phyloP scores from a whole-genome alignment of 1,140 invertebrate species.

The Leguminivora glycinivorella region DNA sequence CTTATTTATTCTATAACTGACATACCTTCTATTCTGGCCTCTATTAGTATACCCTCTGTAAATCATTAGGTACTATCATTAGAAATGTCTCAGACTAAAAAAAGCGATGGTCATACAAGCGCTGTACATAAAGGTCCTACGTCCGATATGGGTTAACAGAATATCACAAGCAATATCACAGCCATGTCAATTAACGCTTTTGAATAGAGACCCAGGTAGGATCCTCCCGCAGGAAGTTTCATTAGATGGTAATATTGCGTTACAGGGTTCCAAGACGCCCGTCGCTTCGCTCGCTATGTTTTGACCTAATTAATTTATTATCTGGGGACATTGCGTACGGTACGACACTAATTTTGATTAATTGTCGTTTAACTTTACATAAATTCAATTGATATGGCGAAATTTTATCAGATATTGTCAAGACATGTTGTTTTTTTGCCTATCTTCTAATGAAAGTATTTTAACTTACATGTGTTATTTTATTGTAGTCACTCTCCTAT shows the following conservation, averaged over 20 bases:
- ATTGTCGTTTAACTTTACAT: constrained; percentile 39
- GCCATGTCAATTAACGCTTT: constrained; percentile 14
- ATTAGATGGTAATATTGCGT: constrained; percentile 64
- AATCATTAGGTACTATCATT: too few species aligned
- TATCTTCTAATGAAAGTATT: too few species aligned
- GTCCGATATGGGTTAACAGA: neutral
- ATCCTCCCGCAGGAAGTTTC: constrained; percentile 54
- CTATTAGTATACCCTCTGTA: too few species aligned
- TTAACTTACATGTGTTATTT: too few species aligned
- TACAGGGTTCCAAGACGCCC: constrained; percentile 59
- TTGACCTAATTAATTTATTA: constrained; percentile 71
- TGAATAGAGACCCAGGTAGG: constrained; percentile 21
- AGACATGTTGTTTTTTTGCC: neutral
- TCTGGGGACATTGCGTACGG: constrained; percentile 52
- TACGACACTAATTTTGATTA: constrained; percentile 60
- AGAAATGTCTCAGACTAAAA: too few species aligned
- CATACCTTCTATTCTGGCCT: too few species aligned
- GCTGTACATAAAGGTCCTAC: neutral
- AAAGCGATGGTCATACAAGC: neutral
- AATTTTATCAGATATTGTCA: neutral
- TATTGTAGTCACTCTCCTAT: too few species aligned
- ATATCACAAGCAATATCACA: neutral
- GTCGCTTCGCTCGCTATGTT: constrained; percentile 49
- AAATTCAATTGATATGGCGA: constrained; percentile 31
- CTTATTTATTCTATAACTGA: too few species aligned